Percentiles rank a stretch among this genome's conserved stretches.
These are phyloP conservation scores for Cyrtorhinus lividipennis DNA, from an alignment of 1,140 invertebrate species.

Conservation along the genomic window DNA sequence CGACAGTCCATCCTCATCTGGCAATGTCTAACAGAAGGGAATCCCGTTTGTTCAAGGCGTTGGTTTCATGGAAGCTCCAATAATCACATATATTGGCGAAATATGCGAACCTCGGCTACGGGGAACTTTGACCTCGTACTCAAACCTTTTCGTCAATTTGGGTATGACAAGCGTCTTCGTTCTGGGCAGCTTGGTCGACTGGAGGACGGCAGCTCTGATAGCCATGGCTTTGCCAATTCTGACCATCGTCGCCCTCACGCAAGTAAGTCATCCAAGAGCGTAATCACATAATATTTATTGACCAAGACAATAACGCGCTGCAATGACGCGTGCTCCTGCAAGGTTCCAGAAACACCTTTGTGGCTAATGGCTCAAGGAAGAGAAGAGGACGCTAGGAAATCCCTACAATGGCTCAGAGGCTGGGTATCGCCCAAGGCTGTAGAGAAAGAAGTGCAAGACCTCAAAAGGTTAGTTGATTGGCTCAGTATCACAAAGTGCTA, in stretches of 20 bases:
- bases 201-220: conserved; percentile 24
- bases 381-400: conserved; percentile 34
- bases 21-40: too few relatives aligned
- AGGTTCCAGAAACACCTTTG: conserved; percentile 49
- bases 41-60: too few relatives aligned
- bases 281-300: neutral
- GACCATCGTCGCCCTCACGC: conserved; percentile 22
- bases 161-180: conserved; percentile 23
- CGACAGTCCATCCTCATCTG: too few relatives aligned
- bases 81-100: conserved; percentile 39
- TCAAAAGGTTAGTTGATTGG: conserved; percentile 26
- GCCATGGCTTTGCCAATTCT: conserved; percentile 23
- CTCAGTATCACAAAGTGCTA: conserved; percentile 15
- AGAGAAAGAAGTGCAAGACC: conserved; percentile 32
- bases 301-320: neutral
- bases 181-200: conserved; percentile 22
- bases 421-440: conserved; percentile 35
- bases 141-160: conserved; percentile 21
- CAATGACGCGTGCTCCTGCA: neutral
- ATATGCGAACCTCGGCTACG: conserved; percentile 32
- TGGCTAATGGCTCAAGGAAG: conserved; percentile 40
- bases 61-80: conserved; percentile 38
- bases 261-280: conserved; percentile 24
- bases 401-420: conserved; percentile 35
- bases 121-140: conserved; percentile 25